phyloP scores from a whole-genome alignment of 2,888 invertebrate genomes.

The Zaprionus obscuricornis region DNA sequence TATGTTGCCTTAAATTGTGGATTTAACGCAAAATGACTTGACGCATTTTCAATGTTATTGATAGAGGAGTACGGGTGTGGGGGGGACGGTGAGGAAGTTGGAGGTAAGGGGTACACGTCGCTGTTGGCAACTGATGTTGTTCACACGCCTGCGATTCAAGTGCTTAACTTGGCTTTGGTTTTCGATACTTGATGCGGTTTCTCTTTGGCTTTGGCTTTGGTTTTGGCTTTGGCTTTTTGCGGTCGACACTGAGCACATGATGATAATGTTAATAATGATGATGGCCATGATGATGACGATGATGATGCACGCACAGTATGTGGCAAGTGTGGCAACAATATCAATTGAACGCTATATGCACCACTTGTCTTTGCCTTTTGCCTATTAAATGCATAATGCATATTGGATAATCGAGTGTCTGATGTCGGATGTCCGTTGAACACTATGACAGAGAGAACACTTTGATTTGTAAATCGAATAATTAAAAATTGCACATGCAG shows the following conservation, averaged over 20 bases:
- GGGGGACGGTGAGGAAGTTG: no score
- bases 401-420: constrained; percentile 19
- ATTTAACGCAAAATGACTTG: no score
- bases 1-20: no score
- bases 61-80: no score
- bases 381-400: constrained; percentile 19
- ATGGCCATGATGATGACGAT: no score
- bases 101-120: no score
- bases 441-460: not conserved
- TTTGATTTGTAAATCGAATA: constrained; percentile 15
- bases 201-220: constrained; percentile 6
- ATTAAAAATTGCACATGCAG: constrained; percentile 20
- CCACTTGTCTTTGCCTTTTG: not conserved
- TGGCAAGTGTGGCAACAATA: no score
- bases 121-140: constrained; percentile 13
- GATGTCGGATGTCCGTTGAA: no score
- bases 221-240: not conserved
- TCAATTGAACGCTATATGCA: no score
- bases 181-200: constrained; percentile 6
- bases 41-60: no score
- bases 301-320: not conserved
- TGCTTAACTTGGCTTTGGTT: not conserved
- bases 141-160: constrained; percentile 1
- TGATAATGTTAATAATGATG: no score
- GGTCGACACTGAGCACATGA: no score